These are phyloP conservation scores for Apamea anceps DNA, from an alignment of 2,888 invertebrate genomes.

Conservation along the genomic window DNA sequence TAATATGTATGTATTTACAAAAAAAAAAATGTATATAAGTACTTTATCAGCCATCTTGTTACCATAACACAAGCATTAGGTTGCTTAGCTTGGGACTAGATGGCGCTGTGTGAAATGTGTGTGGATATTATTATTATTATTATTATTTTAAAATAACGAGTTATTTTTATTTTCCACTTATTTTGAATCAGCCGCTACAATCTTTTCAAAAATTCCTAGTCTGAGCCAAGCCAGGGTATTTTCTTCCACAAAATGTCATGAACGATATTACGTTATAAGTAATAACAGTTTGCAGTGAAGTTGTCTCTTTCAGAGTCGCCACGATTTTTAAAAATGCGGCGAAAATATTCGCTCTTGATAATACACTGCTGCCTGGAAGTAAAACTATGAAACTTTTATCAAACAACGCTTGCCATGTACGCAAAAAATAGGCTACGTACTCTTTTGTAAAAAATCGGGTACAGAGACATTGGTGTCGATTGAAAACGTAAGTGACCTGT, in stretches of 20 bases:
- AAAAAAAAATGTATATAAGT: no score
- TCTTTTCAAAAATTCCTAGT: constrained; percentile 32
- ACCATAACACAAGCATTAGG: no score
- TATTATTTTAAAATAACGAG: not conserved
- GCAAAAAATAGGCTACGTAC: not conserved
- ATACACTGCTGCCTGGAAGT: constrained; percentile 22
- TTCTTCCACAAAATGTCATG: constrained; percentile 31
- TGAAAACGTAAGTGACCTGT: constrained; percentile 60
- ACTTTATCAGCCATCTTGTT: no score
- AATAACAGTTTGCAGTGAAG: constrained; percentile 53
- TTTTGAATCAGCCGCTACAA: constrained; percentile 1
- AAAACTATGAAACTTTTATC: not conserved
- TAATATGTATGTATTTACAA: no score
- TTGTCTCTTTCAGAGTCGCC: not conserved
- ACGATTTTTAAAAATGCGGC: not conserved
- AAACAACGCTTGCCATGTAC: constrained; percentile 22
- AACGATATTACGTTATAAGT: constrained; percentile 21
- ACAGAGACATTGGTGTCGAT: constrained; percentile 35
- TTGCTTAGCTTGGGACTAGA: no score
- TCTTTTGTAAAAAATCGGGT: not conserved
- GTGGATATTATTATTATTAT: no score
- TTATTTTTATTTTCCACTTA: constrained; percentile 6
- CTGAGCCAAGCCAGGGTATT: constrained; percentile 2
- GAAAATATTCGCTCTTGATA: not conserved
- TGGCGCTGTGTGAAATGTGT: no score